Percentiles rank a stretch among this genome's conserved stretches.
phyloP scores from a whole-genome alignment of 1,140 invertebrate species.

The Psilanteris sp. region DNA sequence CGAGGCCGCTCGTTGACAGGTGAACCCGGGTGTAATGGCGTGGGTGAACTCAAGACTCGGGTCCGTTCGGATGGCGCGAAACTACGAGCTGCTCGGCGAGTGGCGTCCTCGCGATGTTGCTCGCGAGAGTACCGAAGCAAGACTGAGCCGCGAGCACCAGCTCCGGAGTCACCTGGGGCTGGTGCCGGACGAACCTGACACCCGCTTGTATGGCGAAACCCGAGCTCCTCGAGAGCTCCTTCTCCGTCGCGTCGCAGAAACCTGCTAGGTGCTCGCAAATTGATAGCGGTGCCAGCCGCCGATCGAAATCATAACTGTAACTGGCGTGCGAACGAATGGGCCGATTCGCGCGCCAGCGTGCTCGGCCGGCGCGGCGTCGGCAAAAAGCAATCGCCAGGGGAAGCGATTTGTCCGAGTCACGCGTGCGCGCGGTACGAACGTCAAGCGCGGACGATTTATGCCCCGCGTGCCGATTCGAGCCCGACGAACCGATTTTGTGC shows the following conservation, averaged over 20 bases:
- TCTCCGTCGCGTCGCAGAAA: slow-evolving; percentile 16
- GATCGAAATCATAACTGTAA: slow-evolving; percentile 52
- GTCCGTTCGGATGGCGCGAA: slow-evolving; percentile 27
- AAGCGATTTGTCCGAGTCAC: slow-evolving; percentile 9
- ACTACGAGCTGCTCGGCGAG: slow-evolving; percentile 21
- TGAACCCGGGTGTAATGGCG: slow-evolving; percentile 12
- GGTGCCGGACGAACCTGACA: slow-evolving; percentile 47
- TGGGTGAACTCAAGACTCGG: slow-evolving; percentile 22
- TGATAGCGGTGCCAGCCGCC: slow-evolving; percentile 28
- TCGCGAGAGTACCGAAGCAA: slow-evolving; percentile 73
- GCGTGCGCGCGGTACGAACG: not conserved
- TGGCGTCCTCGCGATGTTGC: slow-evolving; percentile 66
- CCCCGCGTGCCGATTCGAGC: too few relatives aligned
- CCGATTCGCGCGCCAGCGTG: too few relatives aligned
- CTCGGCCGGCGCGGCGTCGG: too few relatives aligned
- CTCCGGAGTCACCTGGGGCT: slow-evolving; percentile 35
- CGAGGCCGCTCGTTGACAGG: slow-evolving; percentile 4
- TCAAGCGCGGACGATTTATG: too few relatives aligned
- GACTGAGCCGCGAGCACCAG: slow-evolving; percentile 70
- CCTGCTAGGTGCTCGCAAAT: slow-evolving; percentile 43
- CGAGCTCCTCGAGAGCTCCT: slow-evolving; percentile 25
- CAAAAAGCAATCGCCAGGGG: too few relatives aligned
- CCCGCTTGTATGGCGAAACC: slow-evolving; percentile 45
- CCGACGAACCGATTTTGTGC: too few relatives aligned
- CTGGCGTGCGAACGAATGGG: slow-evolving; percentile 46